Conservation (phyloP, 2,113 vertebrate genomes). For the Semicossyphus pulcher region DNA sequence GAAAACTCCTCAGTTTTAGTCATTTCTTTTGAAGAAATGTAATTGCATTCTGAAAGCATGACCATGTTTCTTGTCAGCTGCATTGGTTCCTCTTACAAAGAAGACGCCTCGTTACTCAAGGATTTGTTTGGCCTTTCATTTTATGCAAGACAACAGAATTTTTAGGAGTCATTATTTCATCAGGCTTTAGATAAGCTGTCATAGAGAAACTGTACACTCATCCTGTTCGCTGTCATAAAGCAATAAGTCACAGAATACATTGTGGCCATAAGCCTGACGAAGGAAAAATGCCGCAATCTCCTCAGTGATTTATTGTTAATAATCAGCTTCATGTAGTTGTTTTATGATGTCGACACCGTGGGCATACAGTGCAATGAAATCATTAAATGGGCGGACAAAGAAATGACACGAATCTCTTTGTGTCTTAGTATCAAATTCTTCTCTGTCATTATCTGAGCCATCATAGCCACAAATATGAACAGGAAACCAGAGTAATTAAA, state of each 20-base stretch:
- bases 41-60: not conserved
- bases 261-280: not conserved
- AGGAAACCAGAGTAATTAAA: not conserved
- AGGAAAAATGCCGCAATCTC: not conserved
- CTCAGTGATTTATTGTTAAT: slow-evolving; percentile 13
- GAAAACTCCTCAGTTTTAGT: too few species aligned
- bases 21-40: too few species aligned
- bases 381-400: not conserved
- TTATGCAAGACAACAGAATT: not conserved
- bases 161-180: not conserved
- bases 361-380: not conserved
- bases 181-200: not conserved
- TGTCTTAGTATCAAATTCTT: not conserved
- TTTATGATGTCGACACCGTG: not conserved
- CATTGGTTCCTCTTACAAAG: not conserved
- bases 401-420: too few species aligned
- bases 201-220: not conserved
- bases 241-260: slow-evolving; percentile 17
- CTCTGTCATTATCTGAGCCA: not conserved
- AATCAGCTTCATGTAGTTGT: not conserved
- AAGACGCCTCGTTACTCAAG: not conserved
- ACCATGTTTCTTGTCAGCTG: not conserved
- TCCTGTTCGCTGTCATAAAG: slow-evolving; percentile 12
- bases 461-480: not conserved
- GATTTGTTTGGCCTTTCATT: not conserved